phyloP scores from a whole-genome alignment of 2,113 vertebrate genomes.

The Phodopus roborovskii region DNA sequence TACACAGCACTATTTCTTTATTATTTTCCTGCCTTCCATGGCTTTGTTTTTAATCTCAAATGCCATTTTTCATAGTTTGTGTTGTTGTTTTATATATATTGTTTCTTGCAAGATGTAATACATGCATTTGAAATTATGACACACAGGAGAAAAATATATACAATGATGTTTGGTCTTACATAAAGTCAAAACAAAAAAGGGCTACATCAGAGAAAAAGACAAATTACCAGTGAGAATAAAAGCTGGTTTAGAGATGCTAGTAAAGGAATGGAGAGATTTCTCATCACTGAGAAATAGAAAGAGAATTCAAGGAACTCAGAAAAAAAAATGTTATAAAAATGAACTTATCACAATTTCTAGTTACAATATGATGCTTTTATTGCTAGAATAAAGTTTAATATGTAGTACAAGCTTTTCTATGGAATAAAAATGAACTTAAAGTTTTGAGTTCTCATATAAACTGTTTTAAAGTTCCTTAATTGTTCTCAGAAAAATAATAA shows the following conservation, averaged over 20 bases:
- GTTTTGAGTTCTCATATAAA: background rate
- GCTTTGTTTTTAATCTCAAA: slow-evolving; percentile 28
- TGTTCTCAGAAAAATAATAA: background rate
- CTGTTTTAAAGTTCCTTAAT: background rate
- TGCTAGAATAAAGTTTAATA: background rate
- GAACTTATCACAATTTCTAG: background rate
- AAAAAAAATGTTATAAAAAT: background rate
- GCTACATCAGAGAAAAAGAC: background rate
- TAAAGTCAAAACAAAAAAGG: background rate
- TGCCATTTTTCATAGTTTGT: background rate
- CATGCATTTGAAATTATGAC: slow-evolving; percentile 33
- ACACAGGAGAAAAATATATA: background rate
- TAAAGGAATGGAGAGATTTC: background rate
- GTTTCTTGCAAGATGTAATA: background rate
- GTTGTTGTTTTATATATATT: slow-evolving; percentile 25
- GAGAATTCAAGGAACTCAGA: background rate
- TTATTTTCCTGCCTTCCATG: background rate
- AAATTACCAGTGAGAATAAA: background rate
- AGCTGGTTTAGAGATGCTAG: background rate
- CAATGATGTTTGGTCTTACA: background rate
- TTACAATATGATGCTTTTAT: background rate
- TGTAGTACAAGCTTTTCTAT: background rate
- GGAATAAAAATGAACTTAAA: background rate
- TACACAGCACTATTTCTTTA: background rate
- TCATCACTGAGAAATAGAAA: background rate